These are phyloP conservation scores for Uloborus diversus DNA, from an alignment of 1,140 invertebrate genomes.

Conservation along the genomic window DNA sequence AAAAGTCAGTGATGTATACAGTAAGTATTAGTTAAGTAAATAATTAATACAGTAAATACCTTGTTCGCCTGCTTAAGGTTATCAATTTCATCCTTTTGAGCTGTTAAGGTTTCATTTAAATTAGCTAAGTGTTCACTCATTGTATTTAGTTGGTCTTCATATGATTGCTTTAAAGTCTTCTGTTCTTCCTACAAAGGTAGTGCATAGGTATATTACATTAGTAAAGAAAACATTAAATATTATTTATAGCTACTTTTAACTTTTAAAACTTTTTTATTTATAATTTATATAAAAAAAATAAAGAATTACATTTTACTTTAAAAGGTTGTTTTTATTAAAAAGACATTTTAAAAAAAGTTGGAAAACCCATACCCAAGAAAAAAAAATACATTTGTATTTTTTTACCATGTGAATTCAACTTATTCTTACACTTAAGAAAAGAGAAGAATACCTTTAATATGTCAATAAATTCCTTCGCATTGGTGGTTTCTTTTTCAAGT, in stretches of 20 bases:
- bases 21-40: too few species aligned
- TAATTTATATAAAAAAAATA: background rate
- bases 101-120: conserved; percentile 87
- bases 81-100: conserved; percentile 77
- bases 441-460: conserved; percentile 38
- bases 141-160: conserved; percentile 86
- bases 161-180: conserved; percentile 79
- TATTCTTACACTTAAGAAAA: too few species aligned
- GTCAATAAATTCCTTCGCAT: conserved; percentile 19
- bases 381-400: too few species aligned
- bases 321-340: background rate
- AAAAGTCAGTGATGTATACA: too few species aligned
- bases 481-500: conserved; percentile 21
- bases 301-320: background rate
- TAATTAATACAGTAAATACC: too few species aligned
- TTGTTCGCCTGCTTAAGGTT: conserved; percentile 62
- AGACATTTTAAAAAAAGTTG: background rate
- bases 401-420: too few species aligned
- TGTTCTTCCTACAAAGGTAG: conserved; percentile 68
- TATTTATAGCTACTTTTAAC: background rate
- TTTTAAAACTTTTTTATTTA: background rate
- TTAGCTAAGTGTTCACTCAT: conserved; percentile 92
- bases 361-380: too few species aligned
- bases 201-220: too few species aligned
- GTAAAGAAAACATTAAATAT: background rate